Conservation (phyloP, 2,888 invertebrate species). For the Eumerus sabulonum region DNA sequence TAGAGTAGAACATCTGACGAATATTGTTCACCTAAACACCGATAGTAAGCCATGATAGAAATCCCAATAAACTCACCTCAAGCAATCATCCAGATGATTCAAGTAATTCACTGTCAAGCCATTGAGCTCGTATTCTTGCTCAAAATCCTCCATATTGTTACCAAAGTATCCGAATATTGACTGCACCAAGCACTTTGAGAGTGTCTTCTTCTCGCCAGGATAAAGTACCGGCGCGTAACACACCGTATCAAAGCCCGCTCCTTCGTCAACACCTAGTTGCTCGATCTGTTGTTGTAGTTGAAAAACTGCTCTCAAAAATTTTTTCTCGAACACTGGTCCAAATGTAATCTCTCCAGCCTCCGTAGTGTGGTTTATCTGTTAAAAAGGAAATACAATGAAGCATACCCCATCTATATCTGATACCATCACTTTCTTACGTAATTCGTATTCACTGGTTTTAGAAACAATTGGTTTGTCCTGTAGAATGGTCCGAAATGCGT, state of each 20-base stretch:
- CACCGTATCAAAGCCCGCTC: slow-evolving; percentile 83
- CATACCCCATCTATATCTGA: background rate
- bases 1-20: too few relatives aligned
- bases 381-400: slow-evolving; percentile 1
- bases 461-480: slow-evolving; percentile 92
- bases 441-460: slow-evolving; percentile 83
- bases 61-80: slow-evolving; percentile 73
- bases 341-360: slow-evolving; percentile 80
- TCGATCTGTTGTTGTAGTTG: slow-evolving; percentile 85
- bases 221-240: slow-evolving; percentile 91
- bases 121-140: slow-evolving; percentile 73
- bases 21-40: too few relatives aligned
- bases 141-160: slow-evolving; percentile 80
- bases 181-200: slow-evolving; percentile 88
- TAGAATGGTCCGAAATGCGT: slow-evolving; percentile 93
- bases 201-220: slow-evolving; percentile 81
- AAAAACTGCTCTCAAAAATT: slow-evolving; percentile 87
- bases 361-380: slow-evolving; percentile 78
- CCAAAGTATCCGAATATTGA: slow-evolving; percentile 90
- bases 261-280: slow-evolving; percentile 80
- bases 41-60: too few relatives aligned
- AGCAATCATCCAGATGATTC: slow-evolving; percentile 75
- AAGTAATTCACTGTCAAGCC: slow-evolving; percentile 79
- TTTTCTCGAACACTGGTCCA: slow-evolving; percentile 89
- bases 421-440: slow-evolving; percentile 77